Evolutionary conservation across 2,888 invertebrate genomes (phyloP), one percentile per base, ranked within the genome.

Genomic region (Apotomis capreana): DNA sequence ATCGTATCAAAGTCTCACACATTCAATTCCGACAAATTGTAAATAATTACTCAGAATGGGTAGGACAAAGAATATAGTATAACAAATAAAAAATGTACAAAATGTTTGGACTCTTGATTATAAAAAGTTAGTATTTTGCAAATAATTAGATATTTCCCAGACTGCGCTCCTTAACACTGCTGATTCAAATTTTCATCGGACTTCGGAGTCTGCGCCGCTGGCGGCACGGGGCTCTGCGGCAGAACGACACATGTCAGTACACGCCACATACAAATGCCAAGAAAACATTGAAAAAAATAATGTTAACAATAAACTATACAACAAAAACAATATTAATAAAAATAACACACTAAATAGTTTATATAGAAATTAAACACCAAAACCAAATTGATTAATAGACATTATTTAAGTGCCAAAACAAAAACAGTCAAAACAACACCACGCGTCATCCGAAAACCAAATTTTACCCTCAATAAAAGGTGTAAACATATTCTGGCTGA

Each of bases 111-210:
- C 86, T 88, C 82, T 80, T 82, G 79, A 79, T 85, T 82, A 83
- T 78, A 83, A 84, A 26, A 83, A 78, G 79, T 83, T 83, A 82
- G 81, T 81, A 79, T 81, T 78, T 76, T 74, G 73, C 77, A 77
- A 77, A 82, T 77, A 81, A 81, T 78, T 74, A 74, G 73, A 78
- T 76, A 69, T 78, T 74, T 77, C 44, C 69, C 75, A 77, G 75
- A 73, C 68, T 57, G 60, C 74, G 76, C 75, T 76, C 80, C 83
- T 89, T 94, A 94, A 91, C 91, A 94, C 85, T 94, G 94, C 84
- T 95, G 95, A 91, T 96, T 96, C 91, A 96, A 94, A 93, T 96
- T 96, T 88, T 95, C 96, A 87, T 96, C 96, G 80, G 96, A 94
- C 83, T 95, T 95, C 85, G 95, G 95, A 84, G 91, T 91, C 86